Base-by-base conservation (phyloP, 1,140 invertebrate species). In the Orius laevigatus region DNA sequence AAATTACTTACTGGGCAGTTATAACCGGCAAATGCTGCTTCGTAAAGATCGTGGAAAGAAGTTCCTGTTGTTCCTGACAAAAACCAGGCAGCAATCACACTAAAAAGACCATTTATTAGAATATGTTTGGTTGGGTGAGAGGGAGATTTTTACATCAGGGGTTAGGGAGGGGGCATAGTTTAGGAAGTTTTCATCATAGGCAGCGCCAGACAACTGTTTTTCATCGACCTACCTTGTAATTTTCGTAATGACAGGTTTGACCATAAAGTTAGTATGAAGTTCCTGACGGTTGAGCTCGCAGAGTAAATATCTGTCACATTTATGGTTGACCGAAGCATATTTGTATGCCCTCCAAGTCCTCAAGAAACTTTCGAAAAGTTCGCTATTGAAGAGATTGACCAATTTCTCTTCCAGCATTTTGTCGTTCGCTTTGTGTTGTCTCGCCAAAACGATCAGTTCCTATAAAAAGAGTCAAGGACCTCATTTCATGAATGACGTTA, bases 301-400 rank as follows among this genome's bases (percentile, higher is more conserved):
- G 51, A 85, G 68, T 14, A 85, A 74, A 57, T 85, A 81, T 49
- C 70, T 72, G 53, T 81, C 79, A 62, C 83, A 87, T 40, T 76
- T 70, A 15, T 79, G 78, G 31, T 70, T 65, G 52, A 74, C 72
- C 5, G 70, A 65, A 2, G 75, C 73, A 67, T 79, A 84, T 56
- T 76, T 71, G 60, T 83, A 84, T 4, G 80, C 82, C 46, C 82
- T 41, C 55, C 58, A 62, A 54, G 70, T 79, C 58, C 79, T 72
- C 5, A 83, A 70, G 14, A 84, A 68, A 1, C 81, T 81, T 57
- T 80, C 79, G 32, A 86, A 79, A 14, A 85, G 70, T 62, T 84
- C 81, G 55, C 82, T 65, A 63, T 85, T 85, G 14, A 87, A 70
- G 1, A 78, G 78, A 52, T 86, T 78, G 14, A 79, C 80, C 16